Conservation (phyloP, 2,797 vertebrate genomes). For the Peromyscus aztecus region DNA sequence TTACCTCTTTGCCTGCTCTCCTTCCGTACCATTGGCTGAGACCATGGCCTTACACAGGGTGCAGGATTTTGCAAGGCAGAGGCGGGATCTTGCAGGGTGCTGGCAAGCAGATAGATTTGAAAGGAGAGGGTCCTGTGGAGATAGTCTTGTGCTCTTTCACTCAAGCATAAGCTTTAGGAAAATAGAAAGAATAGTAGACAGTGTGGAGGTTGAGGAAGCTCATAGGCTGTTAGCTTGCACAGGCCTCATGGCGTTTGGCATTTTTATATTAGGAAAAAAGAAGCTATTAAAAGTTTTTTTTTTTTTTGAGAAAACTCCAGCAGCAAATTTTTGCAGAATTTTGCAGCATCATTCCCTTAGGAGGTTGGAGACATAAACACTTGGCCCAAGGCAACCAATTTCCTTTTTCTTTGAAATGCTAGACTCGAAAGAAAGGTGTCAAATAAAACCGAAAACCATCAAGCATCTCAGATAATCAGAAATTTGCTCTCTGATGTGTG, state of each 20-base stretch:
- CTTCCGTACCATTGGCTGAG: neutral
- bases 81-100: neutral
- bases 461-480: conserved; percentile 64
- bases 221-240: neutral
- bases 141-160: neutral
- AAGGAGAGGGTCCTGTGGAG: neutral
- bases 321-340: conserved; percentile 34
- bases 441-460: conserved; percentile 56
- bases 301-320: conserved; percentile 20
- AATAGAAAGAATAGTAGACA: neutral
- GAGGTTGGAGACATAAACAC: conserved; percentile 11
- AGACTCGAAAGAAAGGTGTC: conserved; percentile 58
- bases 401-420: conserved; percentile 60
- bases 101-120: neutral
- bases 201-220: neutral
- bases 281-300: neutral
- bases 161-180: neutral
- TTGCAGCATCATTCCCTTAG: neutral
- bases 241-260: neutral
- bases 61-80: neutral
- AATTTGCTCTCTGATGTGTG: conserved; percentile 75
- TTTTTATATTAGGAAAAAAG: neutral
- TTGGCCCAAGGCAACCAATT: conserved; percentile 47
- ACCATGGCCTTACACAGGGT: neutral
- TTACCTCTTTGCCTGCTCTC: neutral